phyloP scores from a whole-genome alignment of 2,888 invertebrate genomes.

The Luperina testacea region DNA sequence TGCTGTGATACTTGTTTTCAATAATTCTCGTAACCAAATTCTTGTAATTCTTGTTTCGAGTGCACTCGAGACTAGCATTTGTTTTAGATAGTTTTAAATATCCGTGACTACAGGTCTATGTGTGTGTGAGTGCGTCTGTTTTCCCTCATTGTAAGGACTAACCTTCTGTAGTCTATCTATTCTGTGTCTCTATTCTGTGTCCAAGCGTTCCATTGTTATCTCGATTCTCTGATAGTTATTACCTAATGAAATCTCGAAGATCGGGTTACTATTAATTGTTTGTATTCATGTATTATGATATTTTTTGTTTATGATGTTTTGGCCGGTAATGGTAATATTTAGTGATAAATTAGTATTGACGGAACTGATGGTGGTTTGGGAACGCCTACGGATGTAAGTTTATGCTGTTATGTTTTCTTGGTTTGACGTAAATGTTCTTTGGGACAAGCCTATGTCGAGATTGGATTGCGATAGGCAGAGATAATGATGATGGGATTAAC shows the following conservation, averaged over 20 bases:
- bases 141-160: accelerated
- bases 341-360: slow-evolving; percentile 49
- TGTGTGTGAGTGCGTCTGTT: neutral
- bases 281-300: slow-evolving; percentile 51
- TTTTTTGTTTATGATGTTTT: slow-evolving; percentile 48
- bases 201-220: slow-evolving; percentile 65
- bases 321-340: slow-evolving; percentile 38
- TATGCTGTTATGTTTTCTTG: slow-evolving; percentile 14
- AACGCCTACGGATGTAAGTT: slow-evolving; percentile 33
- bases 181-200: neutral
- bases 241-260: slow-evolving; percentile 62
- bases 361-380: slow-evolving; percentile 6
- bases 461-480: slow-evolving; percentile 11
- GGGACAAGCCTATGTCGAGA: neutral
- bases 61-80: neutral
- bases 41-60: too few relatives aligned
- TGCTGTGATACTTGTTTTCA: too few relatives aligned
- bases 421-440: slow-evolving; percentile 28
- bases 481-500: neutral
- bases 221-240: slow-evolving; percentile 64
- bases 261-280: slow-evolving; percentile 69
- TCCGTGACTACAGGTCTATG: neutral
- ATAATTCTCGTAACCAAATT: too few relatives aligned
- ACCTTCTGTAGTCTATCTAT: slow-evolving; percentile 9
- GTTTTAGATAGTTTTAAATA: neutral